Evolutionary conservation across 2,888 invertebrate species (phyloP).

Genomic region (Phanerotoma sp.): DNA sequence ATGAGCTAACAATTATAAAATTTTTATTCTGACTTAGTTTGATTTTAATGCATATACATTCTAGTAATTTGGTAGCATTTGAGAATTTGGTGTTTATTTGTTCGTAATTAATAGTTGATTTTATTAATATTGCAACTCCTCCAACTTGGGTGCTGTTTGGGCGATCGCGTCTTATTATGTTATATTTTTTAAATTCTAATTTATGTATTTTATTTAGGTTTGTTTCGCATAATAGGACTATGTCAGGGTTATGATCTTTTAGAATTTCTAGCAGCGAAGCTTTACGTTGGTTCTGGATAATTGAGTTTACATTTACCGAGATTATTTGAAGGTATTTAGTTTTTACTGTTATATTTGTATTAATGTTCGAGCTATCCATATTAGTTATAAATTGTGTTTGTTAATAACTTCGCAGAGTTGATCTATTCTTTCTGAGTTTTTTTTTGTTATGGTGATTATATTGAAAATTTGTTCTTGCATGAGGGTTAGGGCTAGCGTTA

Average conservation of each 20-base stretch:
- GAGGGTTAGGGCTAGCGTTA: no score
- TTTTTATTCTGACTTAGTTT: background rate
- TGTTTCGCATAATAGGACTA: slow-evolving; percentile 14
- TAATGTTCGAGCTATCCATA: background rate
- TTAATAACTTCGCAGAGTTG: background rate
- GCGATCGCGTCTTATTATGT: slow-evolving; percentile 16
- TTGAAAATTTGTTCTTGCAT: background rate
- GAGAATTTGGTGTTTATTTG: background rate
- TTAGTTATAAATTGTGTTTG: background rate
- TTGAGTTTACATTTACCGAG: slow-evolving; percentile 7
- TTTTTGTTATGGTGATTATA: background rate
- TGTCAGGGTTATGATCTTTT: slow-evolving; percentile 6
- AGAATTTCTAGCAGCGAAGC: background rate
- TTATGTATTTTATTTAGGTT: slow-evolving; percentile 11
- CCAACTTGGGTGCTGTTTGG: slow-evolving; percentile 19
- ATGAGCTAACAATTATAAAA: background rate
- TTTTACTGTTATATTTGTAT: background rate
- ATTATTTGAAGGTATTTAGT: background rate
- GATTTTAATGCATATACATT: background rate
- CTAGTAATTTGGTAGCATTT: background rate
- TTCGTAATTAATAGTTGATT: slow-evolving; percentile 1
- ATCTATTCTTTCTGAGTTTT: background rate
- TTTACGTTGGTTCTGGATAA: slow-evolving; percentile 13
- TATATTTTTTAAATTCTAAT: slow-evolving; percentile 19
- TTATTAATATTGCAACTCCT: slow-evolving; percentile 19